Evolutionary conservation across 2,113 vertebrate species (phyloP).

Genomic region (Enhydra lutris): DNA sequence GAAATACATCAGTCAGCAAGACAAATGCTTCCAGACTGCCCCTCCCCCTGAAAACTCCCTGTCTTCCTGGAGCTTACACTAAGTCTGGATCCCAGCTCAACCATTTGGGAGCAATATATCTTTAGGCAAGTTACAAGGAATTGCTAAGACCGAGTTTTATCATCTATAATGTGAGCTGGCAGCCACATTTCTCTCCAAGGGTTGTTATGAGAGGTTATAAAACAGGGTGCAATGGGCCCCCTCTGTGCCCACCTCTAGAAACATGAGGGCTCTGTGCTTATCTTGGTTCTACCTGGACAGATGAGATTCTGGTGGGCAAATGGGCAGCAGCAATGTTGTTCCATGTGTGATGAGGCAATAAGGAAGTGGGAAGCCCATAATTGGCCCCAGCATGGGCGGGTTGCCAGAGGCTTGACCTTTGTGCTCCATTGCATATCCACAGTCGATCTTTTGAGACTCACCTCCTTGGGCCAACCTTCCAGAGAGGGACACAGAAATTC

Average conservation of each 20-base stretch:
- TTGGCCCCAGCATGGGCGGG: neutral
- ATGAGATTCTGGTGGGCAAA: neutral
- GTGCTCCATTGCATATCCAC: accelerated
- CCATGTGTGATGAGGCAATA: neutral
- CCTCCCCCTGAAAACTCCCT: no score
- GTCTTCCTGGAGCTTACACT: no score
- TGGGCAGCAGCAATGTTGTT: neutral
- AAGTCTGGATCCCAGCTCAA: neutral
- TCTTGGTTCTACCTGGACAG: neutral
- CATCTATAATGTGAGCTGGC: neutral
- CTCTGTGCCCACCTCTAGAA: no score
- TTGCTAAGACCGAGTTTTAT: neutral
- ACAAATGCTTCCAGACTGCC: neutral
- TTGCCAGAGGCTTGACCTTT: neutral
- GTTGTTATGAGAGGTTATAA: neutral
- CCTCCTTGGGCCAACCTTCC: neutral
- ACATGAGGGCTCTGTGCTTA: neutral
- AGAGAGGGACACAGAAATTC: neutral
- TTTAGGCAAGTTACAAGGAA: neutral
- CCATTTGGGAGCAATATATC: neutral
- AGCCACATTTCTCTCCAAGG: neutral
- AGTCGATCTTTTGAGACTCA: neutral
- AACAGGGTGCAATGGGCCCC: neutral
- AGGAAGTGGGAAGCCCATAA: neutral
- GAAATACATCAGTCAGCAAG: neutral